Percentiles rank a stretch among this genome's conserved stretches.
Conservation (phyloP, 1,140 invertebrate species). For the Drosophila mayri region DNA sequence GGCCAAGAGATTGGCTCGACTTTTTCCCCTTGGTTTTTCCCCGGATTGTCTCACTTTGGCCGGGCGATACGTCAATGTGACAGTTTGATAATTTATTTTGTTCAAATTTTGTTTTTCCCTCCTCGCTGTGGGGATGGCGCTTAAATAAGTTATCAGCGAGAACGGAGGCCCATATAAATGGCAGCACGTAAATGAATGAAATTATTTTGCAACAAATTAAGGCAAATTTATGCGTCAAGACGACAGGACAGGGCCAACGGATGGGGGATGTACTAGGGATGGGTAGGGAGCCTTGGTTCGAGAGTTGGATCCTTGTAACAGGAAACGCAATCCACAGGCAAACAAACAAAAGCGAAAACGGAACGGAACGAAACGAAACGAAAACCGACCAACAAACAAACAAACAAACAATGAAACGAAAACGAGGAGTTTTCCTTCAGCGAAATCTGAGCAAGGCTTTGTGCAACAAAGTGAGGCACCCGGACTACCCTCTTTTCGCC, state of each 20-base stretch:
- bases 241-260: slow-evolving; percentile 24
- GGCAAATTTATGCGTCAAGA: slow-evolving; percentile 80
- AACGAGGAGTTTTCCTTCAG: slow-evolving; percentile 52
- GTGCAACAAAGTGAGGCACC: slow-evolving; percentile 56
- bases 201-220: slow-evolving; percentile 84
- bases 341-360: slow-evolving; percentile 52
- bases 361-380: slow-evolving; percentile 37
- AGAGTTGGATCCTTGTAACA: slow-evolving; percentile 25
- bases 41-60: slow-evolving; percentile 47
- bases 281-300: neutral
- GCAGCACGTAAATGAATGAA: slow-evolving; percentile 82
- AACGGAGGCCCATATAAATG: slow-evolving; percentile 65
- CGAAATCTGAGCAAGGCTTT: slow-evolving; percentile 77
- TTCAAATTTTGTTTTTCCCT: slow-evolving; percentile 71
- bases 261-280: slow-evolving; percentile 3
- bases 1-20: slow-evolving; percentile 61
- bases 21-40: slow-evolving; percentile 25
- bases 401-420: slow-evolving; percentile 59
- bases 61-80: slow-evolving; percentile 80
- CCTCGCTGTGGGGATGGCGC: slow-evolving; percentile 36
- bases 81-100: slow-evolving; percentile 84
- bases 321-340: slow-evolving; percentile 65
- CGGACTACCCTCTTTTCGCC: slow-evolving; percentile 23
- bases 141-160: slow-evolving; percentile 80
- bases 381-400: slow-evolving; percentile 28